Evolutionary conservation across 2,888 invertebrate genomes (phyloP).

Genomic region (Deilephila porcellus): DNA sequence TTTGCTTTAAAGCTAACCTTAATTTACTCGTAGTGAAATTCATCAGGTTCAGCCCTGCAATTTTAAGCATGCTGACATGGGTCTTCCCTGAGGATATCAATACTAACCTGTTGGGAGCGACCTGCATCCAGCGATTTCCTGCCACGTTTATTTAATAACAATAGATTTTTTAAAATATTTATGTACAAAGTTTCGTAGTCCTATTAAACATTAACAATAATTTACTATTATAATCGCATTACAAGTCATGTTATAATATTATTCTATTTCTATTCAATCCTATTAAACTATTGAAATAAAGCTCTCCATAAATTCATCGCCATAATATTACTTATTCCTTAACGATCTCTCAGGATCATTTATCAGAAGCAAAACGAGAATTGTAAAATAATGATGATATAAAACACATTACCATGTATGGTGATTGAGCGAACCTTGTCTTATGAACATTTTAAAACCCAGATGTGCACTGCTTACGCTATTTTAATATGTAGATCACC

Average conservation of each 20-base stretch:
- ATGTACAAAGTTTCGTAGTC: not conserved
- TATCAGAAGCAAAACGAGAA: slow-evolving; percentile 2
- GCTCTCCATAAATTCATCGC: not conserved
- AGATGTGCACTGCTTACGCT: slow-evolving; percentile 4
- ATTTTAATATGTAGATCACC: slow-evolving; percentile 24
- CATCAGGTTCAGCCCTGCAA: not conserved
- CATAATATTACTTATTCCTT: slow-evolving; percentile 3
- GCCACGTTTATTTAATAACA: no score
- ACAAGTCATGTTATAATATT: not conserved
- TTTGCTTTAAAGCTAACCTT: no score
- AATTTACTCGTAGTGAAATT: no score
- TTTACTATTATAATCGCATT: not conserved
- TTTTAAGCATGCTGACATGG: not conserved
- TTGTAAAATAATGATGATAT: slow-evolving; percentile 17
- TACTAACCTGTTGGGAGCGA: no score
- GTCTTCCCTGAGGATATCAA: no score
- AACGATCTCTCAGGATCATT: slow-evolving; percentile 5
- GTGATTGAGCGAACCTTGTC: not conserved
- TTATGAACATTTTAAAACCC: slow-evolving; percentile 7
- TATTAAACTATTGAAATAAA: not conserved
- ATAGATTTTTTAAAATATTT: no score
- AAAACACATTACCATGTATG: slow-evolving; percentile 9
- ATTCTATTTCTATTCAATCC: not conserved
- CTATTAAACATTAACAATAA: not conserved
- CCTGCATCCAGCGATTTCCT: no score